Percentiles rank a stretch among this genome's conserved stretches.
Evolutionary conservation across 2,888 invertebrate genomes (phyloP).

Genomic region (Oegoconia quadripuncta): DNA sequence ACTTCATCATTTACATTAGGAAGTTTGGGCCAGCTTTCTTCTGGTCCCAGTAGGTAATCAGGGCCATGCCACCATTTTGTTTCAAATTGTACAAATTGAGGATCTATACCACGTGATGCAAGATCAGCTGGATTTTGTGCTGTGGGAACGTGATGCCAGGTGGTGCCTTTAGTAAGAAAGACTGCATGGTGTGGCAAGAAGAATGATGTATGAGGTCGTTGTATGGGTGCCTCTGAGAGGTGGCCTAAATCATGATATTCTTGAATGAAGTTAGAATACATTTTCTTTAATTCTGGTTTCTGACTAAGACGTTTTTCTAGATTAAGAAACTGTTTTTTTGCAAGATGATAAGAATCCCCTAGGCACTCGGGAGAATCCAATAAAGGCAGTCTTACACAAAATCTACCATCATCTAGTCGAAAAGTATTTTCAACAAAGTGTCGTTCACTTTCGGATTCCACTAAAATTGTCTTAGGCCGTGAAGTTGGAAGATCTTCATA

Average conservation of each 20-base stretch:
- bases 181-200: conserved; percentile 18
- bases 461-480: conserved; percentile 17
- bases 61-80: conserved; percentile 1
- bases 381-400: conserved; percentile 18
- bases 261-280: too few relatives aligned
- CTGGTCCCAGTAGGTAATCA: neutral
- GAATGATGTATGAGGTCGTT: too few relatives aligned
- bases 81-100: neutral
- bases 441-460: too few relatives aligned
- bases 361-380: conserved; percentile 10
- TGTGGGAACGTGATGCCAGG: too few relatives aligned
- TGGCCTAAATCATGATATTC: too few relatives aligned
- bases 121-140: conserved; percentile 1
- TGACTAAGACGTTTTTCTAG: neutral
- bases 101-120: neutral
- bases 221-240: too few relatives aligned
- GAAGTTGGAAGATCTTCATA: conserved; percentile 18
- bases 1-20: neutral
- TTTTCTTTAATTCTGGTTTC: too few relatives aligned
- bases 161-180: neutral
- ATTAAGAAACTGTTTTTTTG: conserved; percentile 6
- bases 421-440: conserved; percentile 17
- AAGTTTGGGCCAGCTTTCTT: neutral
- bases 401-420: conserved; percentile 17
- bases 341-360: conserved; percentile 17